Conservation (phyloP, 2,797 vertebrate species). For the Pseudomugil tenellus region DNA sequence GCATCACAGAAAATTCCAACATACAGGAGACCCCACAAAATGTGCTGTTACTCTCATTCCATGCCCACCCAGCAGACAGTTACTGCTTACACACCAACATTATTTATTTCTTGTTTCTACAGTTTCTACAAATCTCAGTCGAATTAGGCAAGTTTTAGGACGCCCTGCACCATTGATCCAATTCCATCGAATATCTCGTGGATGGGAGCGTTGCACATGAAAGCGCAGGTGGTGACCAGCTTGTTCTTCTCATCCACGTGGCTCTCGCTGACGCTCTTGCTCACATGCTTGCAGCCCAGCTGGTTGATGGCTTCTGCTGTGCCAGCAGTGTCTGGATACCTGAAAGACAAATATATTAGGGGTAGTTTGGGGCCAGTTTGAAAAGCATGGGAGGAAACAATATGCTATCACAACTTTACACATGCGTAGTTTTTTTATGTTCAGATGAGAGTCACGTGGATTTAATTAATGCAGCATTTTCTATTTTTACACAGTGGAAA, state of each 20-base stretch:
- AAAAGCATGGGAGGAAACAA: no score
- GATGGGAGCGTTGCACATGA: constrained; percentile 85
- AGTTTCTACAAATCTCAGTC: rapidly evolving
- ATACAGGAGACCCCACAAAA: not conserved
- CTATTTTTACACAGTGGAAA: not conserved
- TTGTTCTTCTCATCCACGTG: constrained; percentile 84
- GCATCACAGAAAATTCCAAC: constrained; percentile 6
- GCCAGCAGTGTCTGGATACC: constrained; percentile 82
- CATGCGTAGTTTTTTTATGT: not conserved
- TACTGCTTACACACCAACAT: not conserved
- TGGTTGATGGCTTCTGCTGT: constrained; percentile 80
- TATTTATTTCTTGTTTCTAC: not conserved
- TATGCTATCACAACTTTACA: not conserved
- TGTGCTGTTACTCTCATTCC: constrained; percentile 11
- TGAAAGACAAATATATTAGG: constrained; percentile 37
- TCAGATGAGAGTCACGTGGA: not conserved
- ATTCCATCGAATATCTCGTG: constrained; percentile 84
- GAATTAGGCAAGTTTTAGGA: constrained; percentile 85
- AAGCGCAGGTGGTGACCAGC: constrained; percentile 83
- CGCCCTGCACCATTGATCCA: constrained; percentile 84
- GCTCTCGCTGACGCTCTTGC: constrained; percentile 82
- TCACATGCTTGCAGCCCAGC: constrained; percentile 84
- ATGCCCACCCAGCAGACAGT: not conserved
- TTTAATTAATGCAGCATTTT: not conserved
- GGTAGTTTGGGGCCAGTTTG: not conserved